These are phyloP conservation scores for Ranitomeya variabilis DNA, from an alignment of 2,113 vertebrate genomes.

Conservation along the genomic window DNA sequence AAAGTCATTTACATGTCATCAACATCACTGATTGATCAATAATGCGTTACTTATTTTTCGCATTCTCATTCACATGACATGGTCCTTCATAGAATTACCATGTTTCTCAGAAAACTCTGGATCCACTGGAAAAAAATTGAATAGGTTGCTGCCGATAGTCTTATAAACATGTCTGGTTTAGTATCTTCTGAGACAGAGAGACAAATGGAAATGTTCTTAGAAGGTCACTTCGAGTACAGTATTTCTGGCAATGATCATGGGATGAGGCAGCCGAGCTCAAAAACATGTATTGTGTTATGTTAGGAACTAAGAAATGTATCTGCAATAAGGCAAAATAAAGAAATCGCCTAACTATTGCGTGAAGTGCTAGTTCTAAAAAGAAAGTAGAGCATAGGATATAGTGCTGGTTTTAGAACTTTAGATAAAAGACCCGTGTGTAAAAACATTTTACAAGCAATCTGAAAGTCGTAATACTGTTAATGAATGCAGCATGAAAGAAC, in stretches of 20 bases:
- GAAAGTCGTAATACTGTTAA: slow-evolving; percentile 43
- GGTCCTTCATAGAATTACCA: slow-evolving; percentile 2
- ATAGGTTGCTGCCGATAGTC: slow-evolving; percentile 60
- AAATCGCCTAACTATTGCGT: slow-evolving; percentile 57
- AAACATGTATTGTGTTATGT: slow-evolving; percentile 63
- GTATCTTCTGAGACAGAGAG: slow-evolving; percentile 64
- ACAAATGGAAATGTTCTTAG: slow-evolving; percentile 67
- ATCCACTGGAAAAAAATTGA: neutral
- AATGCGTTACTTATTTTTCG: neutral
- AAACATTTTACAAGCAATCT: slow-evolving; percentile 33
- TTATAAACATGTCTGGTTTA: slow-evolving; percentile 59
- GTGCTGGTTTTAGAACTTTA: neutral
- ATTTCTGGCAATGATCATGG: slow-evolving; percentile 64
- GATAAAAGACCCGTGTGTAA: slow-evolving; percentile 24
- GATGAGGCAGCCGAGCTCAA: slow-evolving; percentile 63
- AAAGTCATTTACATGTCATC: neutral
- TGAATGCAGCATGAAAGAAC: slow-evolving; percentile 52
- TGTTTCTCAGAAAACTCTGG: neutral
- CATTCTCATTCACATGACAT: neutral
- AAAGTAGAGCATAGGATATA: slow-evolving; percentile 9
- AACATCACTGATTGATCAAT: neutral
- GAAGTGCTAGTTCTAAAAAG: slow-evolving; percentile 58
- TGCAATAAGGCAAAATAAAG: slow-evolving; percentile 61
- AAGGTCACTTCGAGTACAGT: slow-evolving; percentile 62
- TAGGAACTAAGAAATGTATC: slow-evolving; percentile 62